Percentiles rank a stretch among this genome's conserved stretches.
These are phyloP conservation scores for Onychorhynchus coronatus DNA, from an alignment of 2,113 vertebrate species.

Conservation along the genomic window DNA sequence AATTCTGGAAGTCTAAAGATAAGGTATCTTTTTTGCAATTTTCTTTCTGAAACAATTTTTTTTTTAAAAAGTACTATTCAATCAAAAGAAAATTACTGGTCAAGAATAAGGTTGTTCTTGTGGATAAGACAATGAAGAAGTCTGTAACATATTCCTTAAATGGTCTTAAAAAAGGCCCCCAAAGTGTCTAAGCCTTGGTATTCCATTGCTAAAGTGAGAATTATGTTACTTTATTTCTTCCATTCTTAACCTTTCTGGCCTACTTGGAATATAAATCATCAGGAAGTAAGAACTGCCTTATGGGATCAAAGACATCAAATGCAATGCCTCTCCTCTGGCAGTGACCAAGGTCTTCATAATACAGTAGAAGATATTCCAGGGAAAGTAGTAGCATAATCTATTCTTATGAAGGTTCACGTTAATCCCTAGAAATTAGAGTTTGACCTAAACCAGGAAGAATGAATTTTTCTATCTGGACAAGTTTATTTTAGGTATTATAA, in stretches of 20 bases:
- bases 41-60: neutral
- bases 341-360: conserved; percentile 11
- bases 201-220: neutral
- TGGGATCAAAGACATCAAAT: conserved; percentile 29
- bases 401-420: neutral
- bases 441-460: conserved; percentile 22
- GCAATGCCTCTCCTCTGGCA: conserved; percentile 26
- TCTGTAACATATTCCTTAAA: neutral
- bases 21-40: neutral
- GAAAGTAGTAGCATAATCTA: neutral
- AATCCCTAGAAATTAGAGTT: conserved; percentile 51
- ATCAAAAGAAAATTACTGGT: neutral
- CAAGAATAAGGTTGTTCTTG: neutral
- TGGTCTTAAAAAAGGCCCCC: neutral
- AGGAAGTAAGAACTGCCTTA: neutral
- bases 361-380: neutral
- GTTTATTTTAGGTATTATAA: conserved; percentile 24
- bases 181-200: neutral
- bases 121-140: neutral
- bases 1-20: neutral
- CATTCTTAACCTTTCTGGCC: neutral
- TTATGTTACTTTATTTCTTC: neutral
- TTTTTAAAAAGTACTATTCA: neutral
- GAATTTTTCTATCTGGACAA: neutral
- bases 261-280: neutral